Conservation (phyloP, 2,113 vertebrate genomes). For the zebrafish (Danio rerio) region DNA sequence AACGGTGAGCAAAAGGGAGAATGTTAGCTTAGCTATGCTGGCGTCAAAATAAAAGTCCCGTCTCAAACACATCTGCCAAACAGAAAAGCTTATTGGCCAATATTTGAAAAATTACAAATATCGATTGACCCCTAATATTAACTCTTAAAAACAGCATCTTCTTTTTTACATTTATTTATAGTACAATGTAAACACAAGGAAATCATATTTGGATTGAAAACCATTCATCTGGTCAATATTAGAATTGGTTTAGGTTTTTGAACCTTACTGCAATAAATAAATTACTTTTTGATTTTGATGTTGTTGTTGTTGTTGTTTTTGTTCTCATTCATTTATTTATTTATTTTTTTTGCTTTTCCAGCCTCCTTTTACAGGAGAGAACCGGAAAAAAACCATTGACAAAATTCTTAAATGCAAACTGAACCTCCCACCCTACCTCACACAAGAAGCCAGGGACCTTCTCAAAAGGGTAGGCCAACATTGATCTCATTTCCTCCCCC, state of each 20-base stretch:
- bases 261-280: neutral
- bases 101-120: no score
- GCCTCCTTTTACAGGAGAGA: conserved; percentile 97
- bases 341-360: conserved; percentile 56
- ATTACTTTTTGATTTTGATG: neutral
- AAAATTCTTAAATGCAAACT: conserved; percentile 99
- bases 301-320: neutral
- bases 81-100: no score
- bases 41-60: no score
- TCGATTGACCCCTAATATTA: no score
- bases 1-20: no score
- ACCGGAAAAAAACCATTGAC: conserved; percentile 97
- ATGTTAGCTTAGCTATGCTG: no score
- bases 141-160: no score
- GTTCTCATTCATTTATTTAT: neutral
- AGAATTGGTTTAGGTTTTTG: neutral
- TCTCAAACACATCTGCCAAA: no score
- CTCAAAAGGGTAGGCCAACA: conserved; percentile 88
- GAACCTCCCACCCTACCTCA: conserved; percentile 99
- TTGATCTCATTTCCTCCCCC: conserved; percentile 12
- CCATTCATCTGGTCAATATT: neutral
- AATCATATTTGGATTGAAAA: neutral
- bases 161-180: no score
- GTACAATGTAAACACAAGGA: no score
- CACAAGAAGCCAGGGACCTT: conserved; percentile 98